These are phyloP conservation scores for Scaptomyza parva DNA, from an alignment of 2,888 invertebrate species.

Conservation along the genomic window DNA sequence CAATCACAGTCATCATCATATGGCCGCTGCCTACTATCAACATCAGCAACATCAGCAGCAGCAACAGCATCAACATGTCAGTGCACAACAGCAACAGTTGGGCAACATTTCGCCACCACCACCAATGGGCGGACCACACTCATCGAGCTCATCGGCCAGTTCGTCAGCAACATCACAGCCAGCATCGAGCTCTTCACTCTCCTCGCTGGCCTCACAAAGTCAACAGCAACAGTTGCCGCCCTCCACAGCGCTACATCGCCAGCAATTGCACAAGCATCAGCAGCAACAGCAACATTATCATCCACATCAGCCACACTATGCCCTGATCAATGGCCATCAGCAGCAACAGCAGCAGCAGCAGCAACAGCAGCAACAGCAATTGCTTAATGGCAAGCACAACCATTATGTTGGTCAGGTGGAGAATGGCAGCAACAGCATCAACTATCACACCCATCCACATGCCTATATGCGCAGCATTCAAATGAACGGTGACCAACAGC, in stretches of 20 bases:
- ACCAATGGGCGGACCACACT: constrained; percentile 67
- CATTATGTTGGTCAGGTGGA: constrained; percentile 43
- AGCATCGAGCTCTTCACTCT: constrained; percentile 83
- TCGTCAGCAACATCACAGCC: constrained; percentile 84
- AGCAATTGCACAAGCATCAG: constrained; percentile 76
- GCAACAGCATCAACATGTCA: constrained; percentile 51
- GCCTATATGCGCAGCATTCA: constrained; percentile 49
- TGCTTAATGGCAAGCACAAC: constrained; percentile 66
- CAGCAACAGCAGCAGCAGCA: constrained; percentile 50
- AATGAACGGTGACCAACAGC: constrained; percentile 58
- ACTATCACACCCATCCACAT: constrained; percentile 59
- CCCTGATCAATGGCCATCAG: constrained; percentile 60
- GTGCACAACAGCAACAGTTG: constrained; percentile 68
- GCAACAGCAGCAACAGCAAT: constrained; percentile 21
- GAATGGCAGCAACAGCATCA: constrained; percentile 50
- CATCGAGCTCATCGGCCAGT: constrained; percentile 83
- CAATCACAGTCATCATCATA: constrained; percentile 73
- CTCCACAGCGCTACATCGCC: constrained; percentile 57
- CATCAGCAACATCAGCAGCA: constrained; percentile 65
- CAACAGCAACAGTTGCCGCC: constrained; percentile 75
- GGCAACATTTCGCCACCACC: constrained; percentile 81
- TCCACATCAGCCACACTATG: constrained; percentile 63
- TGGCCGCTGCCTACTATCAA: constrained; percentile 72
- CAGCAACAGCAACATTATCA: constrained; percentile 66
- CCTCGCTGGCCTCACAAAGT: constrained; percentile 83